Conservation (phyloP, 2,113 vertebrate species). For the Megaptera novaeangliae region DNA sequence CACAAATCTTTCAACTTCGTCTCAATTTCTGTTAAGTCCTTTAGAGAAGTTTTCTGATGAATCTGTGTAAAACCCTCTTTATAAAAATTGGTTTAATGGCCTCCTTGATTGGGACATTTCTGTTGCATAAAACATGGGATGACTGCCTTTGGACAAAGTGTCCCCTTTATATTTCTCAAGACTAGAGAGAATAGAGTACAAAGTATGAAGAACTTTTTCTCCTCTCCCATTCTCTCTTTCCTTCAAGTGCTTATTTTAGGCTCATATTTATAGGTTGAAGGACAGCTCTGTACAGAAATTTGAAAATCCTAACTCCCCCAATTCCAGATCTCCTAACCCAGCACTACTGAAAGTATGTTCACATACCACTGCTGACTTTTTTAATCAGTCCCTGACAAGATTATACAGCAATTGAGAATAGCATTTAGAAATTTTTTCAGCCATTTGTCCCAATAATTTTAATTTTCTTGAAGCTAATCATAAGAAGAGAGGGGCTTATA, state of each 20-base stretch:
- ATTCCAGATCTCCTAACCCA: neutral
- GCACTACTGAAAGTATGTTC: neutral
- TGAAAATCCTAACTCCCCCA: neutral
- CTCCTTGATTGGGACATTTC: neutral
- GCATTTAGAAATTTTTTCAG: neutral
- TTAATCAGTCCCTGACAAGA: neutral
- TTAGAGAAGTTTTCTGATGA: neutral
- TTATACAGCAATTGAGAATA: neutral
- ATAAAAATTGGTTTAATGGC: neutral
- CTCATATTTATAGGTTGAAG: neutral
- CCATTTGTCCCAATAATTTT: conserved; percentile 7
- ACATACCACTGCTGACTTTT: neutral
- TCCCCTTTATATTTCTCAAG: neutral
- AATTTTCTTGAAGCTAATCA: neutral
- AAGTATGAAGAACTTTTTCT: neutral
- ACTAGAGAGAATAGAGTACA: neutral
- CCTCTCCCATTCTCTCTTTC: neutral
- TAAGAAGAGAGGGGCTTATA: neutral
- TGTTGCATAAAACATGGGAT: neutral
- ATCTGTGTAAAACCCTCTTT: neutral
- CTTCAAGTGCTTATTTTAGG: neutral
- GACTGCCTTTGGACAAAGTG: neutral
- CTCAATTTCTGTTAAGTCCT: neutral
- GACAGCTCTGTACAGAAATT: neutral
- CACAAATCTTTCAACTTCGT: neutral